These are phyloP conservation scores for Deroplatys truncata DNA, from an alignment of 2,888 invertebrate genomes.

Conservation along the genomic window DNA sequence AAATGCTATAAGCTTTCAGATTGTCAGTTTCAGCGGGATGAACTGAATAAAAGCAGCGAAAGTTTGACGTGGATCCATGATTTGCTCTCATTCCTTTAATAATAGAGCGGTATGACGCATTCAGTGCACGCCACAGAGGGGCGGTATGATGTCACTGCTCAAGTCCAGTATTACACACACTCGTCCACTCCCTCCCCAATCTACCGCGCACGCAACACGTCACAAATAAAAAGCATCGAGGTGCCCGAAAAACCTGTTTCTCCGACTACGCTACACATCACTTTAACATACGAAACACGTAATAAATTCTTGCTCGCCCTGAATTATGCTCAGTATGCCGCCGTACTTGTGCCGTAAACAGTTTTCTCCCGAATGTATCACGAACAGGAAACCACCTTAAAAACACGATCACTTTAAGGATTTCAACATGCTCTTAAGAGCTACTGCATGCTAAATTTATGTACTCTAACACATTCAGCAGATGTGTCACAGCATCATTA, in stretches of 20 bases:
- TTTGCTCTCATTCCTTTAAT: neutral
- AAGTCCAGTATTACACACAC: neutral
- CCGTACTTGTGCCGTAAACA: neutral
- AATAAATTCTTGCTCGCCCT: neutral
- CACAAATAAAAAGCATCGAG: neutral
- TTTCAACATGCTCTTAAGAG: no score
- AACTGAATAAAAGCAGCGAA: neutral
- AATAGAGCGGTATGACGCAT: neutral
- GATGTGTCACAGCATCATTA: no score
- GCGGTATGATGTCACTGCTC: neutral
- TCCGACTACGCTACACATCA: neutral
- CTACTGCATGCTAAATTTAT: no score
- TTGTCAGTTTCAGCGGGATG: neutral
- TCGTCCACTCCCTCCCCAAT: neutral
- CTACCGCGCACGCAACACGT: neutral
- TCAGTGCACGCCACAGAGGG: neutral
- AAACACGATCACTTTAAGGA: no score
- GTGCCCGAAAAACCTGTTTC: neutral
- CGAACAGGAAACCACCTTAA: no score
- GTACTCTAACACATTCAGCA: no score
- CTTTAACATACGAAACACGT: neutral
- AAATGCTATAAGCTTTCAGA: neutral
- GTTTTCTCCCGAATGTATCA: neutral
- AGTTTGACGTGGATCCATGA: neutral
- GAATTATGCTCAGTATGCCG: neutral